These are phyloP conservation scores for Malurus alboscapulatus DNA, from an alignment of 2,113 vertebrate species.

Conservation along the genomic window DNA sequence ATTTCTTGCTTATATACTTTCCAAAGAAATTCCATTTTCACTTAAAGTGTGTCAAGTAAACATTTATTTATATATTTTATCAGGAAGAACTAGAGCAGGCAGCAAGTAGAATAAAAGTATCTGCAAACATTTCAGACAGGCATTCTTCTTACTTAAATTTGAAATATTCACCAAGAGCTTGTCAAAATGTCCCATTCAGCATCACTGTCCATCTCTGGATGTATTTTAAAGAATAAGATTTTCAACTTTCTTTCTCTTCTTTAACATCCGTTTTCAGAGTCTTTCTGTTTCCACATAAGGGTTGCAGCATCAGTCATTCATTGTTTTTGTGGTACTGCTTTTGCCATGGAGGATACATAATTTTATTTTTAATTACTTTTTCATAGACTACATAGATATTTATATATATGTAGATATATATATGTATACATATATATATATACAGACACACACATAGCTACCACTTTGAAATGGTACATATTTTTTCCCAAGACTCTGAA, in stretches of 20 bases:
- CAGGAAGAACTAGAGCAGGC: neutral
- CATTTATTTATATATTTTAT: neutral
- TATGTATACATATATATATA: too few species aligned
- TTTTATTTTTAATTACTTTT: neutral
- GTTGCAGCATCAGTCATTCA: neutral
- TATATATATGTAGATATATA: neutral
- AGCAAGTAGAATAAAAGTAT: neutral
- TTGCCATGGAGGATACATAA: neutral
- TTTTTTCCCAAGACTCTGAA: neutral
- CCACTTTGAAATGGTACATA: neutral
- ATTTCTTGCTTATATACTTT: neutral
- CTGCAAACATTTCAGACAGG: neutral
- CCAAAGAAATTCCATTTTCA: neutral
- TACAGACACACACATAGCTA: neutral
- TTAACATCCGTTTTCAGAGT: neutral
- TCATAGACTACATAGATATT: neutral
- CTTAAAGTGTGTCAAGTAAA: neutral
- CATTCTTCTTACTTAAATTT: neutral
- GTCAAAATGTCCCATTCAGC: neutral
- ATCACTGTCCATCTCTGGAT: neutral
- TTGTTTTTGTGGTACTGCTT: neutral
- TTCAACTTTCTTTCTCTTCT: neutral
- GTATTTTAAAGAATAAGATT: neutral
- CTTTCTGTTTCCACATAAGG: neutral
- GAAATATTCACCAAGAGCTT: neutral